Evolutionary conservation across 2,113 vertebrate genomes (phyloP), one percentile per base, ranked within the genome.

Genomic region (Xiphias gladius): DNA sequence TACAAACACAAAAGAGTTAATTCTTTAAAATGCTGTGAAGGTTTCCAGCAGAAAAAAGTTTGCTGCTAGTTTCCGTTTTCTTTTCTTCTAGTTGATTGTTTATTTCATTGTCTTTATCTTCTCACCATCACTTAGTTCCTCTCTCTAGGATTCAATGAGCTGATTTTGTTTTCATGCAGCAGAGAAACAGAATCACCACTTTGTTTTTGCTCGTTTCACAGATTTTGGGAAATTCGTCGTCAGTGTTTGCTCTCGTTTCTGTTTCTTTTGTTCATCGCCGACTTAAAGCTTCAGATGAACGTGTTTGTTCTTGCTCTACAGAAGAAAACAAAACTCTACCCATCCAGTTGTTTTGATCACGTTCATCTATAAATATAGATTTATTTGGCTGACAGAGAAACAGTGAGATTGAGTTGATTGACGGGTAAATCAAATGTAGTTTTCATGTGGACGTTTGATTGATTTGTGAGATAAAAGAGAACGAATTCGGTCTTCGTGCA

Each of bases 401-500:
- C n/a, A 13, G 10, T 12, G 11, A 58, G 48, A 64, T 46, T 20
- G 14, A 12, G 48, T 48, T 83, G 88, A 90, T 11, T 87, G 88
- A 75, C 85, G 59, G 50, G 43, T 52, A 75, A 39, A 13, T 77
- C 28, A 50, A 8, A 62, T 16, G 37, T 17, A 39, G 37, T 39
- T 39, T 39, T 39, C 7, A 39, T 28, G n/a, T 10, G 17, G 20
- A 59, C 3, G 7, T 74, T 66, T 83, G 83, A 88, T 74, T 77
- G 80, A 86, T 74, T 10, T 63, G n/a, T 1, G 64, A 82, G 70
- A 90, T 88, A 41, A 90, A 90, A 90, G 84, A 64, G 68, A n/a
- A 32, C 4, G 28, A 19, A 5, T 46, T 72, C 71, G 54, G 65
- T 85, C 58, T 54, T 63, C 52, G 35, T 85, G 86, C 35, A 86